Conservation (phyloP, 2,113 vertebrate genomes). For the Lota lota region DNA sequence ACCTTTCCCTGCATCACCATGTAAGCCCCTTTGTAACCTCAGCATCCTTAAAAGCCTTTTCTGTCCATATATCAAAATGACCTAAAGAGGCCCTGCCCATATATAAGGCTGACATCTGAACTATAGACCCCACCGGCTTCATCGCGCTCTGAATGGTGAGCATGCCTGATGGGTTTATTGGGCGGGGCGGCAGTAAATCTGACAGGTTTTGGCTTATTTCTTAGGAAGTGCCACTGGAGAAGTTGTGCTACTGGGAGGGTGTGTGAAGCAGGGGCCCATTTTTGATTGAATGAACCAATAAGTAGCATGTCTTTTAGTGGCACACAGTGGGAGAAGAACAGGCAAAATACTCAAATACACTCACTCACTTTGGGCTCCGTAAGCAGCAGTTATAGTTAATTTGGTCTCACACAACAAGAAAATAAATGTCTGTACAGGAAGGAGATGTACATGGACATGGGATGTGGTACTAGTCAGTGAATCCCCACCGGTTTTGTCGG, state of each 20-base stretch:
- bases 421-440: too few species aligned
- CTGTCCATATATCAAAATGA: constrained; percentile 53
- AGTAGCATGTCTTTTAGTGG: constrained; percentile 47
- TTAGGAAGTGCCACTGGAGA: constrained; percentile 42
- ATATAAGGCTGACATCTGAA: constrained; percentile 57
- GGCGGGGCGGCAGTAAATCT: constrained; percentile 64
- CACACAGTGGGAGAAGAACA: constrained; percentile 5
- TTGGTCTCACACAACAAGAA: too few species aligned
- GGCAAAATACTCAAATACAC: constrained; percentile 36
- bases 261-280: constrained; percentile 18
- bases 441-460: too few species aligned
- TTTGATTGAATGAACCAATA: constrained; percentile 68
- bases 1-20: constrained; percentile 5
- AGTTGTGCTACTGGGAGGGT: constrained; percentile 39
- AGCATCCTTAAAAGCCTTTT: constrained; percentile 58
- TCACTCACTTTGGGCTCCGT: too few species aligned
- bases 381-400: too few species aligned
- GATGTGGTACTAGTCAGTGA: too few species aligned
- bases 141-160: constrained; percentile 50
- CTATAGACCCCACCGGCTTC: constrained; percentile 38
- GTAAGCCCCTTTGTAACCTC: constrained; percentile 33
- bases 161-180: constrained; percentile 61
- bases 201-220: constrained; percentile 39
- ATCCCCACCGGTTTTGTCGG: constrained; percentile 91
- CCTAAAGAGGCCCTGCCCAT: constrained; percentile 40